Percentiles rank a stretch among this genome's conserved stretches.
Conservation (phyloP, 2,797 vertebrate species). For the Rostrhamus sociabilis region DNA sequence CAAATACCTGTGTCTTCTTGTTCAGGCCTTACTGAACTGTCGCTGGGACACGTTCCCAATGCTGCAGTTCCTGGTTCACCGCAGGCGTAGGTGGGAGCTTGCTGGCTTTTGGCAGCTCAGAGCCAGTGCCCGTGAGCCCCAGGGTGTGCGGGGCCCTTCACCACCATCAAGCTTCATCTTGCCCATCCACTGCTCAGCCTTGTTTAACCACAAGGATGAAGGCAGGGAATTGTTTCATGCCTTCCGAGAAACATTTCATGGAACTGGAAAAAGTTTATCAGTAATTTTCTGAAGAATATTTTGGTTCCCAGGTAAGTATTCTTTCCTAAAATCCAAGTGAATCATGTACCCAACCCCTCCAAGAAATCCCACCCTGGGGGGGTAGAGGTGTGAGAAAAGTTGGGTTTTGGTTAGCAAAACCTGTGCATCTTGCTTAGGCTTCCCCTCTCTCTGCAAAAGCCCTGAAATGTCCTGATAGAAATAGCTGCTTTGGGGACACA, state of each 20-base stretch:
- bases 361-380: neutral
- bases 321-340: neutral
- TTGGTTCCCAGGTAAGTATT: neutral
- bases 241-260: neutral
- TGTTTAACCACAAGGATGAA: neutral
- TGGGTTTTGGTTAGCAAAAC: neutral
- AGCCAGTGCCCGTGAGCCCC: neutral
- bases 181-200: neutral
- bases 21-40: neutral
- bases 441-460: neutral
- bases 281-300: neutral
- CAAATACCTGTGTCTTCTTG: neutral
- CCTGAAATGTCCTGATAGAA: neutral
- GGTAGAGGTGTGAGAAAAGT: neutral
- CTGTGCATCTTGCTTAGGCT: neutral
- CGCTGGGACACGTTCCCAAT: neutral
- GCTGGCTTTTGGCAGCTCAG: neutral
- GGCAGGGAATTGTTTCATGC: neutral
- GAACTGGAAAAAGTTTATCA: neutral
- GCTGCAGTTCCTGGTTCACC: neutral
- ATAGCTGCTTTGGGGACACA: neutral
- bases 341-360: neutral
- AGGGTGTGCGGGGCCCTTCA: neutral
- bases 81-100: neutral
- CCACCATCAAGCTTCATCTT: slow-evolving; percentile 4